These are phyloP conservation scores for Alexandromys fortis DNA, from an alignment of 2,113 vertebrate genomes.

Conservation along the genomic window DNA sequence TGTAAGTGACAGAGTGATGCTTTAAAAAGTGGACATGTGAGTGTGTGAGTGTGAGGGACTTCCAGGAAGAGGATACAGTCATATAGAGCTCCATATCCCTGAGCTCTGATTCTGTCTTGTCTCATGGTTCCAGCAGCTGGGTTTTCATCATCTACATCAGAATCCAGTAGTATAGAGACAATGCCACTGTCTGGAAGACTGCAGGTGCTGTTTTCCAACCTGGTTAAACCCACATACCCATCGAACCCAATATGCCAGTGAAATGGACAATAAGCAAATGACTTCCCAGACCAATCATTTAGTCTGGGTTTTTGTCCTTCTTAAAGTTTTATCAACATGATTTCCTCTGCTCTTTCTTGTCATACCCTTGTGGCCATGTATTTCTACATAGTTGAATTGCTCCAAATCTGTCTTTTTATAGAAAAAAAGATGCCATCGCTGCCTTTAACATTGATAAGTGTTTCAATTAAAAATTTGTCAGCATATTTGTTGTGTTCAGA, in stretches of 20 bases:
- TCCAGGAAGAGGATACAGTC: neutral
- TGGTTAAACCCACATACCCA: neutral
- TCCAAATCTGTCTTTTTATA: neutral
- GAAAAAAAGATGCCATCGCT: neutral
- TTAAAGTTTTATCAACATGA: neutral
- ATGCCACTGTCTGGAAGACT: neutral
- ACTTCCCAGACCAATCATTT: neutral
- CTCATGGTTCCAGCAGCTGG: neutral
- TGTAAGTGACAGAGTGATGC: neutral
- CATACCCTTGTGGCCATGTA: neutral
- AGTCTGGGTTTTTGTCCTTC: neutral
- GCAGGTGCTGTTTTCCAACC: conserved; percentile 6
- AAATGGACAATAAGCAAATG: neutral
- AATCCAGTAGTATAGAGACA: neutral
- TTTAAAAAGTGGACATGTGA: neutral
- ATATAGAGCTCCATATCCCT: neutral
- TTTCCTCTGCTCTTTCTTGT: neutral
- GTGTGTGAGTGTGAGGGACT: neutral
- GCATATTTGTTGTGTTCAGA: conserved; percentile 17
- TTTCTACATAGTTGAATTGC: neutral
- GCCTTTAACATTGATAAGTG: conserved; percentile 3
- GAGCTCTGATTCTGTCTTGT: neutral
- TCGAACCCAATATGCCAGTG: neutral
- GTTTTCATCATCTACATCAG: neutral
- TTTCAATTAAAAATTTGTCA: conserved; percentile 40